These are phyloP conservation scores for Lobophora halterata DNA, from an alignment of 2,888 invertebrate genomes.

Conservation along the genomic window DNA sequence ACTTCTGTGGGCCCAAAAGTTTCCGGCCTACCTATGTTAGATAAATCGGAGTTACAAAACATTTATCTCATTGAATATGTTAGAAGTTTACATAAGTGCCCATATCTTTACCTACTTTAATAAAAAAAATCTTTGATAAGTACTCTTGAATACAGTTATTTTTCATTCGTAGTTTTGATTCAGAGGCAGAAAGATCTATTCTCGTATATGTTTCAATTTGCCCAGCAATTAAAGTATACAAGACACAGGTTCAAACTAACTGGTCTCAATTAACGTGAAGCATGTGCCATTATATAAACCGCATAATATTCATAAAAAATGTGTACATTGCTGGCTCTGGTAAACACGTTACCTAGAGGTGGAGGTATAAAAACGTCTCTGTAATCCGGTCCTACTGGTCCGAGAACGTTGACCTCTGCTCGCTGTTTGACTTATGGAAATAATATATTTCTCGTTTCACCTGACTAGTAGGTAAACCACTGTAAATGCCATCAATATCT, in stretches of 20 bases:
- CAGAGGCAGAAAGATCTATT: too few relatives aligned
- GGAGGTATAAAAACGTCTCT: conserved; percentile 70
- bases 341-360: conserved; percentile 66
- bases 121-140: too few relatives aligned
- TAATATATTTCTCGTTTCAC: conserved; percentile 64
- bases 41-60: too few relatives aligned
- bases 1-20: too few relatives aligned
- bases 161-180: too few relatives aligned
- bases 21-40: too few relatives aligned
- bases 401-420: conserved; percentile 72
- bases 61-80: too few relatives aligned
- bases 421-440: conserved; percentile 77
- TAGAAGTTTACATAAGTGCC: too few relatives aligned
- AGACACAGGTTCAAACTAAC: background rate
- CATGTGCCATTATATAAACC: conserved; percentile 17
- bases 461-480: conserved; percentile 53
- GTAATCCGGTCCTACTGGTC: conserved; percentile 75
- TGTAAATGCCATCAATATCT: conserved; percentile 37
- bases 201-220: conserved; percentile 1
- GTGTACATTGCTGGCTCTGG: conserved; percentile 43
- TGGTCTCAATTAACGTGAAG: conserved; percentile 1
- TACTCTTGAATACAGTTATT: too few relatives aligned
- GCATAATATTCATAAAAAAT: background rate
- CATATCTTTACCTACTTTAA: too few relatives aligned
- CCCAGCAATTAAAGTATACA: background rate